These are phyloP conservation scores for Sclerurus mexicanus DNA, from an alignment of 2,113 vertebrate genomes.

Conservation along the genomic window DNA sequence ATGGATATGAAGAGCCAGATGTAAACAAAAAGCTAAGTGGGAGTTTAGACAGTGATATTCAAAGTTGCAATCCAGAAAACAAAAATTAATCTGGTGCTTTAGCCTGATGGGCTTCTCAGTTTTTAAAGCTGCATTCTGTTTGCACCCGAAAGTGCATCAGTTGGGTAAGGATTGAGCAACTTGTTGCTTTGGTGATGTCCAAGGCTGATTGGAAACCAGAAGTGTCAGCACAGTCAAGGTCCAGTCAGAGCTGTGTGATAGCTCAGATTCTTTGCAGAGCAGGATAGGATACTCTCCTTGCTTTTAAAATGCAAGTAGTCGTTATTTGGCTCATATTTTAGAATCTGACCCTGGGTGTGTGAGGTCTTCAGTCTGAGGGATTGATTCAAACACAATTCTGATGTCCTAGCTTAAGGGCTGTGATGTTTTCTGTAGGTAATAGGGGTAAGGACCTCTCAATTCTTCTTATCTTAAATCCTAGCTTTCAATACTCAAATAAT, in stretches of 20 bases:
- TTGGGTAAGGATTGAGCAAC: neutral
- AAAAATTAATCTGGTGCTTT: neutral
- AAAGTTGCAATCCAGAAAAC: neutral
- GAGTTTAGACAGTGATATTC: neutral
- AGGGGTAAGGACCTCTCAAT: neutral
- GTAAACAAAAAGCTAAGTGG: neutral
- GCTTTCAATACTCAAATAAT: neutral
- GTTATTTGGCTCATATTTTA: neutral
- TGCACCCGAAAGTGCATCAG: neutral
- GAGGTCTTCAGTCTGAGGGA: neutral
- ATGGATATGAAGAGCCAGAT: neutral
- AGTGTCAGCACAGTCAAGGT: neutral
- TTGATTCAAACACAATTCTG: neutral
- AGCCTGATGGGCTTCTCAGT: neutral
- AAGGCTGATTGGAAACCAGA: neutral
- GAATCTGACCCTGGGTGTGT: neutral
- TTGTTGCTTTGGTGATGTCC: neutral
- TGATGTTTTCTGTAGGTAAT: neutral
- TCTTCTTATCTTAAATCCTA: neutral
- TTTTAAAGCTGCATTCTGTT: neutral
- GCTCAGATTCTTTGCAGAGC: neutral
- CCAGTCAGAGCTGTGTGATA: neutral
- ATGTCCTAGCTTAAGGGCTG: neutral
- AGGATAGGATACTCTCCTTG: neutral
- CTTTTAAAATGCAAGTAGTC: neutral